Base-by-base conservation (phyloP, 2,797 vertebrate genomes). In the Sebastolobus alascanus region DNA sequence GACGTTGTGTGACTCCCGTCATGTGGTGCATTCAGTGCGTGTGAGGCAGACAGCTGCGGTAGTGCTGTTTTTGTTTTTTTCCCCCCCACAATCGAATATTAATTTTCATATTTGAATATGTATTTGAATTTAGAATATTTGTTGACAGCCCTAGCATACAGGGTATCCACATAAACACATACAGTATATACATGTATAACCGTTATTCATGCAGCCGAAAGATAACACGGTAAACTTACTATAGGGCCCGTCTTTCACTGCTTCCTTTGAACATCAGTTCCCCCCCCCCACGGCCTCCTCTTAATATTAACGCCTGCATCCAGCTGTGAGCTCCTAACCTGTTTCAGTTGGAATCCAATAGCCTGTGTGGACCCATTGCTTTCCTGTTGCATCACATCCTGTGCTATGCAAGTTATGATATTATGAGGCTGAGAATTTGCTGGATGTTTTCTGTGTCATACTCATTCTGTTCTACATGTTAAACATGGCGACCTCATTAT, bases 361-460 rank as follows among this genome's bases (percentile, higher is more conserved):
- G 75, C 78, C 55, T 58, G 58, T 87, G 78, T 87, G 87, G 83
- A 89, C 84, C 71, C 60, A 75, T 94, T 95, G 93, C 92, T 89
- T 91, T 93, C 86, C 82, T 90, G 84, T 94, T 94, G 88, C 93
- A 94, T 94, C 94, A 94, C 77, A 79, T 86, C 75, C 73, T 89
- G 65, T 76, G 68, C 76, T 71, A 79, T 77, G 80, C 86, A 85
- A 85, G 87, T 69, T 52, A 35, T 72, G 27, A 75, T 64, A 78
- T 84, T 85, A 79, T 76, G 76, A 88, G 68, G 64, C 65, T 43
- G 58, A 52, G 73, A 75, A 77, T 61, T 31, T 78, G 67, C 71
- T 67, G 46, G 60, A 73, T 84, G 77, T 85, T 88, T 43, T 86
- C 70, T 67, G 14, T 64, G 75, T 77, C 67, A 73, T 37, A 12